Evolutionary conservation across 2,797 vertebrate species (phyloP), one percentile per base, ranked within the genome.

Genomic region (Acanthornis magna): DNA sequence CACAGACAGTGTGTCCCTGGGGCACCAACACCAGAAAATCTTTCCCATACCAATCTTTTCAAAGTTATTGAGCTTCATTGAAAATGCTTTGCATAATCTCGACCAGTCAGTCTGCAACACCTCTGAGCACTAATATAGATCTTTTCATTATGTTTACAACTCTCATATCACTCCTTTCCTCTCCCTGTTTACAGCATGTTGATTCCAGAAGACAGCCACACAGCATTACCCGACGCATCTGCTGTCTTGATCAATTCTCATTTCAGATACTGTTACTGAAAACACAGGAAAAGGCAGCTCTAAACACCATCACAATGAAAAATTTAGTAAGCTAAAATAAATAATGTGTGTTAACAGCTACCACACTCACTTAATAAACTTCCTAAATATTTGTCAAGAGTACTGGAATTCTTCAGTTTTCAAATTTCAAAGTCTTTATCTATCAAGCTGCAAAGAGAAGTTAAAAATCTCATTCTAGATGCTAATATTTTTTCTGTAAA

Each of bases 121-220:
- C 45, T 67, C 5, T 17, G 14, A 51, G 43, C 11, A 9, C 8
- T 26, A 66, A 36, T 13, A 47, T 0, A 54, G 36, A 40, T 40
- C 25, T 76, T 53, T 68, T 74, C 14, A 15, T 34, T 42, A 29
- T 3, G 5, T 34, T 92, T 63, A 75, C 40, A 76, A 11, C 58
- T 58, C 50, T 58, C 27, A 2, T 10, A 53, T 17, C 36, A 68
- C 29, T 77, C 72, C 30, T 65, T 70, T 85, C 14, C 36, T 42
- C 53, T 81, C 42, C 25, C 58, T 88, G n/a, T 53, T 85, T 60
- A 40, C 0, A 0, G 36, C n/a, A 75, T 0, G 0, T 4, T n/a
- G 17, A 60, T 38, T 85, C 50, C 61, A 62, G 57, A 66, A 73
- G 71, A 61, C 50, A 32, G 30, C 5, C 38, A n/a, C 15, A n/a